phyloP scores from a whole-genome alignment of 2,113 vertebrate species.

The Cyprinodon brontotheroides region DNA sequence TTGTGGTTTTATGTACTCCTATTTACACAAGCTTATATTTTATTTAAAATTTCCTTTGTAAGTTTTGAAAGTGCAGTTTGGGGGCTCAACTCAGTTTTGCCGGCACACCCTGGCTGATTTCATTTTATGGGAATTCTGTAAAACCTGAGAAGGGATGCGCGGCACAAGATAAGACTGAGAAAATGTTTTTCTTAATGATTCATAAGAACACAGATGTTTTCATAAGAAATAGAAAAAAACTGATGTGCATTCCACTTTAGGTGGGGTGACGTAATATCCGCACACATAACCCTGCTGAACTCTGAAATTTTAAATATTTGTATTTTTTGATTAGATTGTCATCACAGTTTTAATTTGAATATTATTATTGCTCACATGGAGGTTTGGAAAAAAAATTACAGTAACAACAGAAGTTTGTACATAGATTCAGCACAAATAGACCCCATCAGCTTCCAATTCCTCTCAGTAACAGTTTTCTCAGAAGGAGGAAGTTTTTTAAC shows the following conservation, averaged over 20 bases:
- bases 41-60: constrained; percentile 32
- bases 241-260: constrained; percentile 27
- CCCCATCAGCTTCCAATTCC: constrained; percentile 31
- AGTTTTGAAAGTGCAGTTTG: constrained; percentile 34
- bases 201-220: constrained; percentile 27
- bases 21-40: background rate
- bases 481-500: constrained; percentile 55
- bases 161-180: constrained; percentile 40
- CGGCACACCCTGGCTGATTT: constrained; percentile 62
- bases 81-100: constrained; percentile 34
- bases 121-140: constrained; percentile 62
- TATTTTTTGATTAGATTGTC: constrained; percentile 27
- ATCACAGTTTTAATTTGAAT: constrained; percentile 21
- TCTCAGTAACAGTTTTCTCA: constrained; percentile 27
- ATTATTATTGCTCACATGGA: constrained; percentile 25
- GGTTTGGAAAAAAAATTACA: constrained; percentile 23
- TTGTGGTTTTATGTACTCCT: constrained; percentile 2
- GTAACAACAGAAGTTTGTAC: constrained; percentile 40
- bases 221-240: background rate
- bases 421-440: constrained; percentile 31
- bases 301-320: constrained; percentile 19
- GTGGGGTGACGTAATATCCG: constrained; percentile 36
- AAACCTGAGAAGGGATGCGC: constrained; percentile 59
- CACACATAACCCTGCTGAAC: constrained; percentile 4
- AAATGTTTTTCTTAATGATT: constrained; percentile 49